A percentile compares a stretch with the other conserved stretches of the same genome.
phyloP scores from a whole-genome alignment of 2,797 vertebrate species.

The Phataginus tetradactyla region DNA sequence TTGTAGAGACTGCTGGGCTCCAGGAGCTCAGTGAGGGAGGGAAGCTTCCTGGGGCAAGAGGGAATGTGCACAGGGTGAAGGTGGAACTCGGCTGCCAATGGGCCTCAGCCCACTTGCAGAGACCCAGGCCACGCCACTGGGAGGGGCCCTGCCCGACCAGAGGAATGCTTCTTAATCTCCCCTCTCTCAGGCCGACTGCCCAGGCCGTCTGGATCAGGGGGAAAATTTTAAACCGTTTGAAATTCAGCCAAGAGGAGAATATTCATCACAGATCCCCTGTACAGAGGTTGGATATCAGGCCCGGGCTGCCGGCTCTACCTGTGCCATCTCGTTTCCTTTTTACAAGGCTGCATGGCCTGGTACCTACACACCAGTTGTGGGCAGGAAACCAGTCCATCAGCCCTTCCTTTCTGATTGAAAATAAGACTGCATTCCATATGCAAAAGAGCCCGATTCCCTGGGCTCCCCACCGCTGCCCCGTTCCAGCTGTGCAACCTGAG shows the following conservation, averaged over 20 bases:
- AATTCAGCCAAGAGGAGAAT: constrained; percentile 13
- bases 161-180: constrained; percentile 1
- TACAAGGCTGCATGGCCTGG: neutral
- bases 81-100: neutral
- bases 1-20: accelerated
- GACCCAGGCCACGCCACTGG: neutral
- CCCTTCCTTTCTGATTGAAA: neutral
- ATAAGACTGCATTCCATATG: neutral
- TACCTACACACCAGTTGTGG: neutral
- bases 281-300: neutral
- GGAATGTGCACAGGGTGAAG: neutral
- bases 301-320: neutral
- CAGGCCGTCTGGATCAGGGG: constrained; percentile 37
- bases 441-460: neutral
- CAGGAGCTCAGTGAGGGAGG: neutral
- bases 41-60: neutral
- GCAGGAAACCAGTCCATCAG: neutral
- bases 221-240: constrained; percentile 36
- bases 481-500: constrained; percentile 5
- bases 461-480: neutral
- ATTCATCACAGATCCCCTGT: neutral
- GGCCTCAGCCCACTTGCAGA: neutral
- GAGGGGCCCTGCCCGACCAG: neutral
- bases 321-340: neutral
- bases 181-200: neutral